Percentiles rank a stretch among this genome's conserved stretches.
Conservation (phyloP, 2,113 vertebrate species). For the Ginglymostoma cirratum region DNA sequence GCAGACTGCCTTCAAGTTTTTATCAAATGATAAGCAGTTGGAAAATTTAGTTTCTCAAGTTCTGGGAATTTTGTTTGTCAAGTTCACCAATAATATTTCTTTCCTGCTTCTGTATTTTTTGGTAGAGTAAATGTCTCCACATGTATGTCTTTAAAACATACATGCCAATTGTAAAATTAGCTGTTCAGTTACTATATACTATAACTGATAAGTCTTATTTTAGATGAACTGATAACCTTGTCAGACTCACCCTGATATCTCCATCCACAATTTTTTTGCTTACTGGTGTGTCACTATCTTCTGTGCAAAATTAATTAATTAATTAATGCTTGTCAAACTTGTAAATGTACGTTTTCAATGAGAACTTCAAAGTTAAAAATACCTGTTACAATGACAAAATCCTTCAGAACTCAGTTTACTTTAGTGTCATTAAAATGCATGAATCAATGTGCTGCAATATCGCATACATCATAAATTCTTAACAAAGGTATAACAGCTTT, state of each 20-base stretch:
- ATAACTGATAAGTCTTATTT: not conserved
- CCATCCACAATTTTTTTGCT: not conserved
- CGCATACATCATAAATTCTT: not conserved
- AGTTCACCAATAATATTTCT: slow-evolving; percentile 2
- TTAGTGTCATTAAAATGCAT: not conserved
- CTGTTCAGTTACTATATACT: not conserved
- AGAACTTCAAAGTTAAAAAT: not conserved
- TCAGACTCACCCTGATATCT: not conserved
- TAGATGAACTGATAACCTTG: not conserved
- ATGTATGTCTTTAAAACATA: not conserved
- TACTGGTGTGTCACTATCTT: not conserved
- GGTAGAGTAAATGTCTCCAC: not conserved
- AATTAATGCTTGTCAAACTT: not conserved
- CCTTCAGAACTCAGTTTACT: not conserved
- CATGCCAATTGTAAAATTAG: not conserved
- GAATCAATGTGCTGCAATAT: not conserved
- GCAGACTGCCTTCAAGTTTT: not conserved
- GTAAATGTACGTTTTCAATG: not conserved
- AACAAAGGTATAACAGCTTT: not conserved
- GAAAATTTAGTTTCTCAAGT: not conserved
- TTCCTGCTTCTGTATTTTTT: not conserved
- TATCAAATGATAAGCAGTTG: not conserved
- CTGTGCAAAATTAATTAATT: not conserved
- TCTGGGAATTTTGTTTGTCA: not conserved
- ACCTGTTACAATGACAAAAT: not conserved